These are phyloP conservation scores for Paramormyrops kingsleyae DNA, from an alignment of 2,113 vertebrate genomes.

Conservation along the genomic window DNA sequence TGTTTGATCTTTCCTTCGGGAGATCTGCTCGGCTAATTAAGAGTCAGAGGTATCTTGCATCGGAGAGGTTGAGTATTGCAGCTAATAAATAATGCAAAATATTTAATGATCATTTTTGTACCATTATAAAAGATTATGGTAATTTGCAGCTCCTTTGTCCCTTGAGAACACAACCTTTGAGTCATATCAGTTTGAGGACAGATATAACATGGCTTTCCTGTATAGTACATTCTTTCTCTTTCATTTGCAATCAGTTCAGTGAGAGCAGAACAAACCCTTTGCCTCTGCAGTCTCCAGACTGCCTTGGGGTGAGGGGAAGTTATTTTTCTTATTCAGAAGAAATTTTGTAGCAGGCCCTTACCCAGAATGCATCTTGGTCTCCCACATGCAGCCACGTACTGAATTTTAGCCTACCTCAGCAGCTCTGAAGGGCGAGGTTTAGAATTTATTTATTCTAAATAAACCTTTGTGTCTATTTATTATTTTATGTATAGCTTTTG, in stretches of 20 bases:
- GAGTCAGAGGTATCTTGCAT: constrained; percentile 23
- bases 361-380: background rate
- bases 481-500: background rate
- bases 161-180: constrained; percentile 31
- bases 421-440: background rate
- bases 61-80: constrained; percentile 40
- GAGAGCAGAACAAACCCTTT: background rate
- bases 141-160: constrained; percentile 39
- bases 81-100: constrained; percentile 54
- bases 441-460: constrained; percentile 3
- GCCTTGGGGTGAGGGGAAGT: background rate
- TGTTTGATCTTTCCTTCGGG: constrained; percentile 35
- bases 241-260: background rate
- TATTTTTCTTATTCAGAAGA: background rate
- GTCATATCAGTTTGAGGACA: constrained; percentile 18
- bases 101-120: constrained; percentile 54
- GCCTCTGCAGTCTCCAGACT: background rate
- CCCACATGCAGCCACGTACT: background rate
- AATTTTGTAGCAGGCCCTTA: background rate
- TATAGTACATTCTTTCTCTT: background rate
- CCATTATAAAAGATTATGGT: constrained; percentile 44
- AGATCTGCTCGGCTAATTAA: constrained; percentile 45
- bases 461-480: background rate
- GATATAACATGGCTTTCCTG: background rate
- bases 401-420: background rate